phyloP scores from a whole-genome alignment of 2,797 vertebrate species.

The Knipowitschia caucasica region DNA sequence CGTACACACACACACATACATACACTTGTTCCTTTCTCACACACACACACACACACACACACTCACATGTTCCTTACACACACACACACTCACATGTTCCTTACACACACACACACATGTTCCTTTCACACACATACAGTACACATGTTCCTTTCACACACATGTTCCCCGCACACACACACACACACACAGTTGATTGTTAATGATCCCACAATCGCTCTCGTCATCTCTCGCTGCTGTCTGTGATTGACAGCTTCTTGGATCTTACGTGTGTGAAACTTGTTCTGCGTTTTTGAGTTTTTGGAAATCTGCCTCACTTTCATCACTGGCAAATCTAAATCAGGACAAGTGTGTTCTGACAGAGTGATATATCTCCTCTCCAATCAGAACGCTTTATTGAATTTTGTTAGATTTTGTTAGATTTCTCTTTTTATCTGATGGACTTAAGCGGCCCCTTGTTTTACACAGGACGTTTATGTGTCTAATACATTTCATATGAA shows the following conservation, averaged over 20 bases:
- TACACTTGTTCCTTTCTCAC: too few species aligned
- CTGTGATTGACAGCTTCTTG: conserved; percentile 28
- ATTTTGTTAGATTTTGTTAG: neutral
- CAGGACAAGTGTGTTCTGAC: conserved; percentile 7
- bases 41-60: too few species aligned
- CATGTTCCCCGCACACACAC: too few species aligned
- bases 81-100: too few species aligned
- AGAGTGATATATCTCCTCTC: conserved; percentile 5
- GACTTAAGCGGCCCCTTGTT: neutral
- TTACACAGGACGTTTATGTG: too few species aligned
- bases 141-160: too few species aligned
- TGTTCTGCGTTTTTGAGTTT: conserved; percentile 16
- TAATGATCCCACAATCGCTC: conserved; percentile 33
- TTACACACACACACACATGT: too few species aligned
- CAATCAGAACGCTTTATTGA: neutral
- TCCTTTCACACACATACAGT: too few species aligned
- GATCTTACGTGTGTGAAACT: conserved; percentile 21
- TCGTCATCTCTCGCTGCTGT: conserved; percentile 26
- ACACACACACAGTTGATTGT: too few species aligned
- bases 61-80: too few species aligned
- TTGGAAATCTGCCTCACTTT: conserved; percentile 10
- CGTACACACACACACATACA: too few species aligned
- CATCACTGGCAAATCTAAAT: conserved; percentile 12
- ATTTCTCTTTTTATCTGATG: neutral
- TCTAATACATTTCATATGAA: too few species aligned